phyloP scores from a whole-genome alignment of 2,888 invertebrate species.

The Acleris literana region DNA sequence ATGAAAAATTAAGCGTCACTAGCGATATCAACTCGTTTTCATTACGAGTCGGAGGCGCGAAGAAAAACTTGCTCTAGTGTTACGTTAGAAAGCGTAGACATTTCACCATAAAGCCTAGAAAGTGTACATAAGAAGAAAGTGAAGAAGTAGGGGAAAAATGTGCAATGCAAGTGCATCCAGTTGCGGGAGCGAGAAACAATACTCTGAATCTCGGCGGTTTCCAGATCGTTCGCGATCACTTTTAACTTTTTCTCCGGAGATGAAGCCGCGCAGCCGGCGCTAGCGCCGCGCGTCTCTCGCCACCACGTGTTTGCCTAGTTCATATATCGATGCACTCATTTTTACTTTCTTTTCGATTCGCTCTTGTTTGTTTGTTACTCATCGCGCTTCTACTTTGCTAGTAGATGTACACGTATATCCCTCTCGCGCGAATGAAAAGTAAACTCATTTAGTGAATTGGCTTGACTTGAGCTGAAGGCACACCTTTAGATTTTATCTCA shows the following conservation, averaged over 20 bases:
- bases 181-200: slow-evolving; percentile 67
- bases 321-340: slow-evolving; percentile 78
- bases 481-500: no score
- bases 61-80: slow-evolving; percentile 81
- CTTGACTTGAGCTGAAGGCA: slow-evolving; percentile 30
- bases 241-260: slow-evolving; percentile 65
- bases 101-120: slow-evolving; percentile 82
- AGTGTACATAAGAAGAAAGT: slow-evolving; percentile 82
- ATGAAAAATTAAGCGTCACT: slow-evolving; percentile 43
- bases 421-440: slow-evolving; percentile 52
- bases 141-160: slow-evolving; percentile 77
- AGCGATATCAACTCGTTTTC: slow-evolving; percentile 75
- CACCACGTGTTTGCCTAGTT: slow-evolving; percentile 73
- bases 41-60: slow-evolving; percentile 66
- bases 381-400: slow-evolving; percentile 47
- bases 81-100: slow-evolving; percentile 80
- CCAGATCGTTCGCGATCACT: slow-evolving; percentile 69
- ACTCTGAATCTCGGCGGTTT: slow-evolving; percentile 62
- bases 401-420: slow-evolving; percentile 24
- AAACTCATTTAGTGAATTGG: slow-evolving; percentile 50
- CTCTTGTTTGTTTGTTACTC: slow-evolving; percentile 70
- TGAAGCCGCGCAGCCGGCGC: slow-evolving; percentile 66
- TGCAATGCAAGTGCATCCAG: slow-evolving; percentile 66
- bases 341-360: slow-evolving; percentile 83
- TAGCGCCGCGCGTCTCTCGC: slow-evolving; percentile 62